phyloP scores from a whole-genome alignment of 2,797 vertebrate species.

The Schizopygopsis malacanthus region DNA sequence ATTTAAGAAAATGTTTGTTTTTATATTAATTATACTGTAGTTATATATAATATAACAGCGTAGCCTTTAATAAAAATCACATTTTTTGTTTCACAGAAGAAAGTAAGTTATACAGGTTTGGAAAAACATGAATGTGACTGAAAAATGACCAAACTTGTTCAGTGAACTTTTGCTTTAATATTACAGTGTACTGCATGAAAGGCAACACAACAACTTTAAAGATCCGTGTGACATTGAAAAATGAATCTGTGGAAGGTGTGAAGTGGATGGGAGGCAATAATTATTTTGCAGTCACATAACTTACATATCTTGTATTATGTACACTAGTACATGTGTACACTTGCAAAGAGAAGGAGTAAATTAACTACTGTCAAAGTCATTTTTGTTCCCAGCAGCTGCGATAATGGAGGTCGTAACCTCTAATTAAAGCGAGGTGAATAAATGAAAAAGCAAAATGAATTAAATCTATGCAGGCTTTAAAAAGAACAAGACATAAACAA shows the following conservation, averaged over 20 bases:
- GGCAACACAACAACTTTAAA: background rate
- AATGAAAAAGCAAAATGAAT: slow-evolving; percentile 13
- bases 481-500: background rate
- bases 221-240: background rate
- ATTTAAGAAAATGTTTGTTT: no score
- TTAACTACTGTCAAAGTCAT: background rate
- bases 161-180: background rate
- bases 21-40: no score
- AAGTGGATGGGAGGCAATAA: background rate
- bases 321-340: background rate
- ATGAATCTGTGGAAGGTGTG: background rate
- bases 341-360: slow-evolving; percentile 13
- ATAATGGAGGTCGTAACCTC: slow-evolving; percentile 37
- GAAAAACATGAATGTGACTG: background rate
- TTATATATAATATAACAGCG: background rate
- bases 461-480: background rate
- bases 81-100: background rate
- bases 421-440: slow-evolving; percentile 25
- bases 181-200: background rate
- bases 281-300: background rate
- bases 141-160: background rate
- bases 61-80: background rate
- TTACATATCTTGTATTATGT: slow-evolving; percentile 1
- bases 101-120: background rate
- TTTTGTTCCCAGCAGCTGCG: slow-evolving; percentile 30